A percentile compares a stretch with the other conserved stretches of the same genome.
Conservation (phyloP, 1,140 invertebrate species). For the Thaumatotibia leucotreta region DNA sequence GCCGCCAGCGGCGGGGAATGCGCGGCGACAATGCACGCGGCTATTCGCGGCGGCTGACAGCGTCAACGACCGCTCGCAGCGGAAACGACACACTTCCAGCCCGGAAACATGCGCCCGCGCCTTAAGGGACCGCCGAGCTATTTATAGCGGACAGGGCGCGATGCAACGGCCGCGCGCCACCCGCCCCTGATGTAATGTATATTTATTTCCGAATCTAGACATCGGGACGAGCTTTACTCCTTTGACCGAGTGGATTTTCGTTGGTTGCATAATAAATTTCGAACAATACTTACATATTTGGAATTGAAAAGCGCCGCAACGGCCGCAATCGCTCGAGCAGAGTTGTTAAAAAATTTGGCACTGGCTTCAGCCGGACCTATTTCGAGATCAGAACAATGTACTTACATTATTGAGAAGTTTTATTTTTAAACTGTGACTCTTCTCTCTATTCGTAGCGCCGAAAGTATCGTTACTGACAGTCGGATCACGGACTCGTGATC, state of each 20-base stretch:
- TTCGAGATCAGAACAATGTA: slow-evolving; percentile 12
- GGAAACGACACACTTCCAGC: slow-evolving; percentile 74
- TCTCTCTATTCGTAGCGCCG: not conserved
- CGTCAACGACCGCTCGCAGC: slow-evolving; percentile 70
- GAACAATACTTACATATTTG: not conserved
- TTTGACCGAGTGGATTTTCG: slow-evolving; percentile 14
- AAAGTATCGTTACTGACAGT: slow-evolving; percentile 12
- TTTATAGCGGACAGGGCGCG: slow-evolving; percentile 59
- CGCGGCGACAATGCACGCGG: slow-evolving; percentile 59
- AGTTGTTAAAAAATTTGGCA: not conserved
- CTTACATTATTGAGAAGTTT: slow-evolving; percentile 8
- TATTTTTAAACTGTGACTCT: slow-evolving; percentile 5
- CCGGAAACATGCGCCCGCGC: slow-evolving; percentile 70
- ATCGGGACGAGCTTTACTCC: slow-evolving; percentile 11
- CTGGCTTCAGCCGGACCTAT: not conserved
- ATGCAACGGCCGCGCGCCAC: slow-evolving; percentile 19
- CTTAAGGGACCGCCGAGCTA: slow-evolving; percentile 70
- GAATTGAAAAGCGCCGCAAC: not conserved
- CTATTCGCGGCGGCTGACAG: slow-evolving; percentile 21
- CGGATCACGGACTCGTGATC: slow-evolving; percentile 9
- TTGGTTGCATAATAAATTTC: not conserved
- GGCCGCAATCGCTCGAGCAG: not conserved
- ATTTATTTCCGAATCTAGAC: slow-evolving; percentile 43
- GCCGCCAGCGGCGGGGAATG: slow-evolving; percentile 61
- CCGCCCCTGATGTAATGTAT: slow-evolving; percentile 47